Conservation (phyloP, 2,797 vertebrate species). For the Hirundo rustica region DNA sequence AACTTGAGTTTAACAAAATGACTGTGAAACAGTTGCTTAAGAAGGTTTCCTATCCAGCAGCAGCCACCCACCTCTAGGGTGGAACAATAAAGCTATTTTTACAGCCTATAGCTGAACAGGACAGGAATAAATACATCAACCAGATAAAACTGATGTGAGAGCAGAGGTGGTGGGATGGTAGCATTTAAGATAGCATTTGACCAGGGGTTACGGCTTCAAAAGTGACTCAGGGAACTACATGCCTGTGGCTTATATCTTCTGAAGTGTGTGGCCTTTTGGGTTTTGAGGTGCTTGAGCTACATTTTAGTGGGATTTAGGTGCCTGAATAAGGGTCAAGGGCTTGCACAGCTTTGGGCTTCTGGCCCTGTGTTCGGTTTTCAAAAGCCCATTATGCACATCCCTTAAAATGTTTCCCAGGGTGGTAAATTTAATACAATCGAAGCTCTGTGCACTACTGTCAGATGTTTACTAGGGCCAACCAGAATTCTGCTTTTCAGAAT, state of each 20-base stretch:
- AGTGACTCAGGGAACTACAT: background rate
- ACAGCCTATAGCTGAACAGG: background rate
- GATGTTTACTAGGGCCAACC: background rate
- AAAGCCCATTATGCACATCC: background rate
- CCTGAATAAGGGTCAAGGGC: conserved; percentile 40
- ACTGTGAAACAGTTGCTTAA: background rate
- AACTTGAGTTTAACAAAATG: background rate
- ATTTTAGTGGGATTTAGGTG: conserved; percentile 45
- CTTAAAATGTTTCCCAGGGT: background rate
- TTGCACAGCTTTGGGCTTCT: conserved; percentile 37
- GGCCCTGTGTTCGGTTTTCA: background rate
- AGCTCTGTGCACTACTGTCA: background rate
- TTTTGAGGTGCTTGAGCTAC: conserved; percentile 46
- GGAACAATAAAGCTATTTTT: conserved; percentile 48
- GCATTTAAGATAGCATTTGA: conserved; percentile 60
- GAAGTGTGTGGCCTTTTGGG: conserved; percentile 20
- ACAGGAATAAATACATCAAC: conserved; percentile 47
- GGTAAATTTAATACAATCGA: background rate
- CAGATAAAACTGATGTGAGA: conserved; percentile 49
- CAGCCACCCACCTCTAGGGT: conserved; percentile 9
- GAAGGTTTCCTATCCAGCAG: background rate
- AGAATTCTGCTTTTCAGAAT: conserved; percentile 14
- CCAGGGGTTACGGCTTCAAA: conserved; percentile 46
- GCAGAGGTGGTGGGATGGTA: conserved; percentile 43
- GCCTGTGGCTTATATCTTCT: conserved; percentile 44